Evolutionary conservation across 2,797 vertebrate genomes (phyloP).

Genomic region (Sylvilagus floridanus): DNA sequence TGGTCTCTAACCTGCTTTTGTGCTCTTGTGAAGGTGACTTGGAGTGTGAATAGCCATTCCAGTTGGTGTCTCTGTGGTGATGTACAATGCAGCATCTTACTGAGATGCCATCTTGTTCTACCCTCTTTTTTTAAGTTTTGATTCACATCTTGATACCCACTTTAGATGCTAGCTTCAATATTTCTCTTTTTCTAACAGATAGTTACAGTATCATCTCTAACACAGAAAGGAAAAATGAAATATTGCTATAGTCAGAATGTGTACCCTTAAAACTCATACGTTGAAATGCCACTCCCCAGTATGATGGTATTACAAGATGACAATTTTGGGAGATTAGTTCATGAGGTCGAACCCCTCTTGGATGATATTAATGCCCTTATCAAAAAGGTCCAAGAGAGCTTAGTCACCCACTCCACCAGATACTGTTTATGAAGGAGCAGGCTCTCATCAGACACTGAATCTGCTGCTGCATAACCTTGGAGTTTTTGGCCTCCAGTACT

Average conservation of each 20-base stretch:
- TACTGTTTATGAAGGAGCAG: not conserved
- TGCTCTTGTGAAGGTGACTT: no score
- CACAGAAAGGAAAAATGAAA: constrained; percentile 45
- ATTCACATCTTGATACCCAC: constrained; percentile 65
- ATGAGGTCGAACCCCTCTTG: not conserved
- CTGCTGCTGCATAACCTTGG: not conserved
- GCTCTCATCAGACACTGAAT: not conserved
- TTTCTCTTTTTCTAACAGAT: not conserved
- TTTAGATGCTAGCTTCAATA: constrained; percentile 53
- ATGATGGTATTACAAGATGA: not conserved
- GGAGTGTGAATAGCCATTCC: no score
- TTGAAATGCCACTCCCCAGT: not conserved
- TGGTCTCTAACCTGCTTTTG: no score
- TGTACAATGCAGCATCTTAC: no score
- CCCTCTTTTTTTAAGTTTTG: not conserved
- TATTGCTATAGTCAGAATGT: not conserved
- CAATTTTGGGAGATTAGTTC: not conserved
- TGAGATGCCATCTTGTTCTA: no score
- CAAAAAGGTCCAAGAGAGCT: not conserved
- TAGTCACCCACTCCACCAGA: not conserved
- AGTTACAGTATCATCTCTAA: constrained; percentile 17
- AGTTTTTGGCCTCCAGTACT: not conserved
- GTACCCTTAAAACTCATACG: not conserved
- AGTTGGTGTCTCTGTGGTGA: no score
- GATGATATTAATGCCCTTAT: not conserved